phyloP scores from a whole-genome alignment of 2,797 vertebrate genomes.

The Enteromius paludinosus region DNA sequence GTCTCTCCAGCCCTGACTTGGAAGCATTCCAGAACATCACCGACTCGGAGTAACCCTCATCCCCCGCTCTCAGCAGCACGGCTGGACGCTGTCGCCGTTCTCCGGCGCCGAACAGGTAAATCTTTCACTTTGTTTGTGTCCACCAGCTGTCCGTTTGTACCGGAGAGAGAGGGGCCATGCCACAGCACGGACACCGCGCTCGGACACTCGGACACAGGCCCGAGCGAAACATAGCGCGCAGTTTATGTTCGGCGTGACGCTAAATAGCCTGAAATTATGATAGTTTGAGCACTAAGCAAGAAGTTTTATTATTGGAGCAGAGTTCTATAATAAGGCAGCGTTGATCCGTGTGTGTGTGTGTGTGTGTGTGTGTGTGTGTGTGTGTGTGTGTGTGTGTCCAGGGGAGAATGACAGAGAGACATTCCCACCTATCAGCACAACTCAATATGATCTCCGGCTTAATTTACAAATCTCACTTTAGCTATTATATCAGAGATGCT shows the following conservation, averaged over 20 bases:
- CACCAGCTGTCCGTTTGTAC: constrained; percentile 48
- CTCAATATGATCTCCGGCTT: background rate
- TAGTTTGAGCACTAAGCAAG: constrained; percentile 20
- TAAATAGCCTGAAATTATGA: background rate
- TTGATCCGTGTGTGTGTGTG: background rate
- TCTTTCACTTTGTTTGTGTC: constrained; percentile 60
- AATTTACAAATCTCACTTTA: background rate
- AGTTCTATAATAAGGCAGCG: constrained; percentile 16
- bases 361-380: constrained; percentile 19
- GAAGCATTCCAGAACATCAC: constrained; percentile 85
- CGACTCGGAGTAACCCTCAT: constrained; percentile 80
- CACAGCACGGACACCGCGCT: constrained; percentile 55
- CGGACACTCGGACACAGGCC: constrained; percentile 53
- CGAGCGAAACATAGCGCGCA: background rate
- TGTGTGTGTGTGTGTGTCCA: constrained; percentile 27
- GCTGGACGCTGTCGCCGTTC: constrained; percentile 77
- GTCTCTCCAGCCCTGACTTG: constrained; percentile 90
- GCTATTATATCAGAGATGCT: background rate
- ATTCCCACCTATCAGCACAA: background rate
- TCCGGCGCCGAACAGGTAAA: constrained; percentile 86
- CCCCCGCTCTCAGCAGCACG: constrained; percentile 62
- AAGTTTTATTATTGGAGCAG: constrained; percentile 34
- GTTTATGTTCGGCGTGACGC: background rate
- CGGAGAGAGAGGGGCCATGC: constrained; percentile 53
- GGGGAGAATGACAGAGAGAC: constrained; percentile 24